Evolutionary conservation across 1,140 invertebrate genomes (phyloP).

Genomic region (Neodiprion lecontei): DNA sequence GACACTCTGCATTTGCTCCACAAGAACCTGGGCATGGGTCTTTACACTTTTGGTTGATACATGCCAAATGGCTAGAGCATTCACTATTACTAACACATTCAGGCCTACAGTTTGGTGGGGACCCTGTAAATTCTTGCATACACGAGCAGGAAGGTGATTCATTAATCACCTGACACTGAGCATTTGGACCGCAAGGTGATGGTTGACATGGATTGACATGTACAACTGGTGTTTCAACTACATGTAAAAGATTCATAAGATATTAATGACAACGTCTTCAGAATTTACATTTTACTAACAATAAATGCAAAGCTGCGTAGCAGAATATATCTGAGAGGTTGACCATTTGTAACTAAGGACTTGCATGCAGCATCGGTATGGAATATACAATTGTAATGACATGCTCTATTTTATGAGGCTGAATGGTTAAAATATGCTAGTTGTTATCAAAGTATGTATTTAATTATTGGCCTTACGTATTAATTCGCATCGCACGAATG

Average conservation of each 20-base stretch:
- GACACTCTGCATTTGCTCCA: conserved; percentile 71
- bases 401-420: conserved; percentile 30
- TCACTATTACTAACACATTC: conserved; percentile 61
- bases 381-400: too few relatives aligned
- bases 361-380: not conserved
- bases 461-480: conserved; percentile 56
- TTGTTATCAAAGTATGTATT: not conserved
- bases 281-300: too few relatives aligned
- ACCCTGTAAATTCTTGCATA: conserved; percentile 60
- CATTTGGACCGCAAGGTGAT: conserved; percentile 63
- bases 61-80: conserved; percentile 56
- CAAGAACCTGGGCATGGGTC: conserved; percentile 63
- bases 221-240: conserved; percentile 35
- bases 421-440: conserved; percentile 28
- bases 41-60: conserved; percentile 58
- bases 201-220: conserved; percentile 53
- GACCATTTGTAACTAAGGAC: too few relatives aligned
- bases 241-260: conserved; percentile 21
- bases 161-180: conserved; percentile 55
- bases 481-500: conserved; percentile 61
- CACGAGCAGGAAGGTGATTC: conserved; percentile 60
- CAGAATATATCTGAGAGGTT: too few relatives aligned
- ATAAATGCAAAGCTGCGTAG: too few relatives aligned
- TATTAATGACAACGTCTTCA: not conserved
- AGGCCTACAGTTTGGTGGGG: conserved; percentile 62